Base-by-base conservation (phyloP, 2,797 vertebrate species). In the Scolopax bukidnonensis region DNA sequence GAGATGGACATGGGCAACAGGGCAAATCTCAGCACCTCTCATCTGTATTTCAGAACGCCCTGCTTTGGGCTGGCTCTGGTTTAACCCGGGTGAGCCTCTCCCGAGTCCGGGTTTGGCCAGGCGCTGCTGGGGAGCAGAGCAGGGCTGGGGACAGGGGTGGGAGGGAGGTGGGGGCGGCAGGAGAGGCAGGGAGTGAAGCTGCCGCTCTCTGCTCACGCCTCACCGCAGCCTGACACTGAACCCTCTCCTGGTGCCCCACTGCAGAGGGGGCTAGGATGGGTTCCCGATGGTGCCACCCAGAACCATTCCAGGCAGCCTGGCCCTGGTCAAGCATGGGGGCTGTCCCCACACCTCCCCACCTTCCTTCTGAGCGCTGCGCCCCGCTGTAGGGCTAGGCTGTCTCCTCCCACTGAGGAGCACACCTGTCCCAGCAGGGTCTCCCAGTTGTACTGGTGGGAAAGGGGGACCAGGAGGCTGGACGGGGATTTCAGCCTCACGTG, bases 181-280 rank as follows among this genome's bases (percentile, higher is more conserved):
- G 13, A 89, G 85, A 53, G 40, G 56, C 48, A 21, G 63, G 36
- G 36, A n/a, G 23, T 2, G 0, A 74, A 64, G 60, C 75, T 84
- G 53, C 24, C 36, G 40, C 54, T 92, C 75, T 43, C 3, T 1
- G 64, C 54, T 78, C 61, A 27, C 7, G 6, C 24, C 6, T 13
- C 4, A 1, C 38, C 3, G 4, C 20, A 47, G 40, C 15, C 61
- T 25, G 41, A 28, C 1, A 1, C 50, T 0, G 0, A 65, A 81
- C 13, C 33, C 10, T 32, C 40, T 81, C 32, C 50, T 38, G 40
- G 40, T 32, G 50, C 56, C 50, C 38, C 32, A 4, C 18, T 6
- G 3, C 1, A 1, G 18, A 23, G 9, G 17, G 33, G 45, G 28
- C 61, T 45, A 13, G 54, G 11, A 32, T 11, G 50, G 23, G n/a